Evolutionary conservation across 2,113 vertebrate genomes (phyloP).

Genomic region (Melospiza georgiana): DNA sequence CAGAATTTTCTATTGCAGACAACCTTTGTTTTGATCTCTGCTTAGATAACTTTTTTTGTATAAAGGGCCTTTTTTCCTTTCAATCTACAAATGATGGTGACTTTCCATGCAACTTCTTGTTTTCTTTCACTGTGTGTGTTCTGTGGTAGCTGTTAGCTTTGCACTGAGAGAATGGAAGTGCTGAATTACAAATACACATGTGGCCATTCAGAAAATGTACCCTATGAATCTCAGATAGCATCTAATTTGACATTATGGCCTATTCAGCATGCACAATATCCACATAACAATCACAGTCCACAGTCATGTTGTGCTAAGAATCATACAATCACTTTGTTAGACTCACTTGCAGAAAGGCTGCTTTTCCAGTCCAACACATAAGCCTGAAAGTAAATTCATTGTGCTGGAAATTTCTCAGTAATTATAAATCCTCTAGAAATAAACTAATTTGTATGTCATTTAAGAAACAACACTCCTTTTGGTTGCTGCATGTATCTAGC

Average conservation of each 20-base stretch:
- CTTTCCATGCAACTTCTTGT: not conserved
- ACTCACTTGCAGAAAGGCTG: not conserved
- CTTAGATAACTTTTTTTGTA: not conserved
- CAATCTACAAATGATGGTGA: not conserved
- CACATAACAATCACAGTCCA: conserved; percentile 15
- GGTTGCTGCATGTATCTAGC: not conserved
- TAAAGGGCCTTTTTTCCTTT: not conserved
- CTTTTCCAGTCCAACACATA: not conserved
- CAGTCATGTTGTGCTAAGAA: not conserved
- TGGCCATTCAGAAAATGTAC: not conserved
- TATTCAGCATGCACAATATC: not conserved
- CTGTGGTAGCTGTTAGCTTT: not conserved
- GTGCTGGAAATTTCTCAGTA: not conserved
- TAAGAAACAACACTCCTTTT: not conserved
- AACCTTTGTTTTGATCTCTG: not conserved
- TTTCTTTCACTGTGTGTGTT: not conserved
- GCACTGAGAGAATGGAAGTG: not conserved
- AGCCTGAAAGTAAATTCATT: not conserved
- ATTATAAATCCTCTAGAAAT: not conserved
- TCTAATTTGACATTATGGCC: conserved; percentile 22
- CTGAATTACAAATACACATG: not conserved
- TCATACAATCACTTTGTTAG: not conserved
- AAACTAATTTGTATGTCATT: not conserved
- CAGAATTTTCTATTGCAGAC: not conserved
- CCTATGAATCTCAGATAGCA: not conserved